A percentile compares a stretch with the other conserved stretches of the same genome.
These are phyloP conservation scores for Drosophila yakuba DNA, from an alignment of 1,140 invertebrate species.

Conservation along the genomic window DNA sequence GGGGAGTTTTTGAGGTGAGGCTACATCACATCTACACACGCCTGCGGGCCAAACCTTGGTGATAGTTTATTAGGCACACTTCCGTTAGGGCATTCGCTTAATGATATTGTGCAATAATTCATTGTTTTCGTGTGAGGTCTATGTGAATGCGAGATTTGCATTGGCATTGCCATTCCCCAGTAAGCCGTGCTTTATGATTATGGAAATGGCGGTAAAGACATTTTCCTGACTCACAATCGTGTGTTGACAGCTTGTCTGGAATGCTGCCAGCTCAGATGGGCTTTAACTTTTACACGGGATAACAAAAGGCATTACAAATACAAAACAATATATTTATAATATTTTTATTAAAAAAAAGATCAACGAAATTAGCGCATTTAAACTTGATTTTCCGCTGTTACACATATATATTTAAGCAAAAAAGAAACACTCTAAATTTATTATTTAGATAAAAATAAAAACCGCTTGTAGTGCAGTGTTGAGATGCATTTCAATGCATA, in stretches of 20 bases:
- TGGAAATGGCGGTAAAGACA: constrained; percentile 48
- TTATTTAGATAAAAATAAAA: no score
- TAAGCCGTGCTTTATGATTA: constrained; percentile 32
- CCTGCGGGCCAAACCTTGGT: constrained; percentile 38
- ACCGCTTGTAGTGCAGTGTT: neutral
- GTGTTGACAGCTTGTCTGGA: constrained; percentile 33
- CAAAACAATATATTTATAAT: no score
- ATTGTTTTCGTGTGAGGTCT: constrained; percentile 48
- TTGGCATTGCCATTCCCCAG: constrained; percentile 15
- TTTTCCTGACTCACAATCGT: constrained; percentile 32
- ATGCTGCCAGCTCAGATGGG: constrained; percentile 23
- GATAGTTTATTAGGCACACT: constrained; percentile 52
- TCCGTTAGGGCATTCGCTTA: constrained; percentile 50
- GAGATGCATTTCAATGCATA: neutral
- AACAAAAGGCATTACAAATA: neutral
- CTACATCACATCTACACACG: constrained; percentile 34
- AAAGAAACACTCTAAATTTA: no score
- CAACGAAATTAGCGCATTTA: no score
- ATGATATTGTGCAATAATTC: constrained; percentile 54
- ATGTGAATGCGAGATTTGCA: constrained; percentile 24
- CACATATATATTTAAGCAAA: no score
- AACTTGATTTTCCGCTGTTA: no score
- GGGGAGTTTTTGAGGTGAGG: constrained; percentile 26
- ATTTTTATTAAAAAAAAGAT: no score
- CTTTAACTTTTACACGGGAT: neutral